Evolutionary conservation across 2,797 vertebrate genomes (phyloP), one percentile per base, ranked within the genome.

Genomic region (Anguilla obscura): DNA sequence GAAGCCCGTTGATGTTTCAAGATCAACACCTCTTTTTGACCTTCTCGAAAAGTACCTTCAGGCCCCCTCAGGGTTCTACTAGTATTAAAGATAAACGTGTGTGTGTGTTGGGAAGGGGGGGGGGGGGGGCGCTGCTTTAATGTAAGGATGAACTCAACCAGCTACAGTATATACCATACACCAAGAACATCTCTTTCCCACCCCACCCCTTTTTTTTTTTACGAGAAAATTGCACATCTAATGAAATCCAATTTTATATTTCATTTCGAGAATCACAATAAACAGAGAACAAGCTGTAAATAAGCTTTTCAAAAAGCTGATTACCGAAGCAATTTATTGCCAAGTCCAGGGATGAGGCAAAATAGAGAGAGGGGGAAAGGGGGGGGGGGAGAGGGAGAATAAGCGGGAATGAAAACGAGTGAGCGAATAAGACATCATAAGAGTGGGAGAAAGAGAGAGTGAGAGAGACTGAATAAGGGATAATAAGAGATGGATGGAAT

Each of bases 221-320:
- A 93, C 89, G 91, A 94, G 94, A 95, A 96, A 95, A 96, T 95
- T 95, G 95, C 95, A 95, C 94, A 95, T 96, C 94, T 95, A 95
- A 96, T 96, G 94, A 96, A 96, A 96, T 95, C 95, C 94, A 96
- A 94, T 96, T 96, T 95, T 94, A 93, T 95, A 95, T 96, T 96
- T 95, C 94, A 96, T 96, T 96, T 93, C 90, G 93, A 94, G 94
- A 94, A 95, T 93, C 94, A 96, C 95, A 96, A 96, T 96, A 95
- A 95, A 96, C 94, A 95, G 94, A 96, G 95, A 96, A 96, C 95
- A 96, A 96, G 94, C 95, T 93, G 94, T 96, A 96, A 96, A 97
- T 96, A 96, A 95, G 94, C 94, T 96, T 96, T 96, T 96, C 94
- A 96, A 95, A 96, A 97, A 96, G 95, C 95, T 96, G 95, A 96